Base-by-base conservation (phyloP, 2,888 invertebrate genomes). In the Leptinotarsa juncta region DNA sequence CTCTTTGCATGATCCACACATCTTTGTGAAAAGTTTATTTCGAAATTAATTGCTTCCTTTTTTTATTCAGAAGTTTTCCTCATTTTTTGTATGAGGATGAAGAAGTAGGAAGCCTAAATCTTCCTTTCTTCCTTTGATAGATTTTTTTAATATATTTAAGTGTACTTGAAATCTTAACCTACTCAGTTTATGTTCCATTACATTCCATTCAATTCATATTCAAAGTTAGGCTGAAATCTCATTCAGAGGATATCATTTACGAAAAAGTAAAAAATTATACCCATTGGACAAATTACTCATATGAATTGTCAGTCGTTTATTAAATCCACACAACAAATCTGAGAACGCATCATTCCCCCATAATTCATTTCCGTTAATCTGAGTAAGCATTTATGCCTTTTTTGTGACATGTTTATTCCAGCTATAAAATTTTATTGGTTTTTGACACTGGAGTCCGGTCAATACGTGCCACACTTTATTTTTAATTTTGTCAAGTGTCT, bases 391-490 rank as follows among this genome's bases (percentile, higher is more conserved):
- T 82, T 81, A 82, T 78, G 79, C 76, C 77, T 75, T 78, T 78
- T 79, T 79, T 79, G 77, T 79, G 82, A 81, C 82, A 81, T 80
- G 78, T 83, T 83, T 83, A 83, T 82, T 80, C 76, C 67, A 69
- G 76, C 81, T 78, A 80, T 82, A 81, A 81, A 81, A 80, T 83
- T 83, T 81, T 82, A 82, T 80, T 67, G 67, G 72, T 66, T 71
- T 53, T 67, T 67, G 62, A 65, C 42, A 42, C 42, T 51, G 32
- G 70, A 77, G 74, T 72, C 70, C 75, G 75, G 72, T 74, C 77
- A 75, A 62, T 76, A 73, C 73, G 73, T 76, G 76, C 73, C 73
- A 73, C 65, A 66, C 66, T 71, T 71, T 71, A 66, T 71, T 69
- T 42, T 71, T 71, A 53, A 66, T 71, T 69, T 42, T 20, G 57